Evolutionary conservation across 2,113 vertebrate species (phyloP).

Genomic region (Mus spicilegus): DNA sequence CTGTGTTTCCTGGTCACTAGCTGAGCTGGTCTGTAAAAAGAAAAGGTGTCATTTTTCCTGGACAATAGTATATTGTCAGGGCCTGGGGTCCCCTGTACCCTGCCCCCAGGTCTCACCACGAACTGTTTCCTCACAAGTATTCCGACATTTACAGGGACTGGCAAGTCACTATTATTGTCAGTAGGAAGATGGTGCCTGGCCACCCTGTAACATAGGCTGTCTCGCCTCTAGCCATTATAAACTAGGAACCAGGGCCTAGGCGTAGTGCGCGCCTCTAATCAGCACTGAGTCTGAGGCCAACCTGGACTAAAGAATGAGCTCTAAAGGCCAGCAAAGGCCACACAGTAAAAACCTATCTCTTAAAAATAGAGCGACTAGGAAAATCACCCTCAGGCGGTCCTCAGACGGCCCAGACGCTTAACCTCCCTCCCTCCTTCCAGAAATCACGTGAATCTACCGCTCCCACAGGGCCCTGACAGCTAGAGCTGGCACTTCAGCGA

Average conservation of each 20-base stretch:
- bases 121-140: background rate
- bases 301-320: background rate
- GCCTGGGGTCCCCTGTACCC: background rate
- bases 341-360: background rate
- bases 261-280: accelerated
- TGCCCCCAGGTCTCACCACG: background rate
- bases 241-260: accelerated
- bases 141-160: background rate
- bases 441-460: background rate
- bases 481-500: background rate
- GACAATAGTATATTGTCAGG: accelerated
- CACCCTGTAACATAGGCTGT: accelerated
- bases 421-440: background rate
- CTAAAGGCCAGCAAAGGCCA: background rate
- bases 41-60: background rate
- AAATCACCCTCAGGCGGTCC: background rate
- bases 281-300: background rate
- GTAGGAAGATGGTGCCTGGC: background rate
- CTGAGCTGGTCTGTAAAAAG: constrained; percentile 89
- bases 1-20: constrained; percentile 90
- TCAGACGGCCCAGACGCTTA: background rate
- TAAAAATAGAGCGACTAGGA: background rate
- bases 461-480: background rate
- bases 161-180: background rate
- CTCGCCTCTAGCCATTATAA: background rate